Conservation (phyloP, 2,113 vertebrate genomes). For the Morone chrysops region DNA sequence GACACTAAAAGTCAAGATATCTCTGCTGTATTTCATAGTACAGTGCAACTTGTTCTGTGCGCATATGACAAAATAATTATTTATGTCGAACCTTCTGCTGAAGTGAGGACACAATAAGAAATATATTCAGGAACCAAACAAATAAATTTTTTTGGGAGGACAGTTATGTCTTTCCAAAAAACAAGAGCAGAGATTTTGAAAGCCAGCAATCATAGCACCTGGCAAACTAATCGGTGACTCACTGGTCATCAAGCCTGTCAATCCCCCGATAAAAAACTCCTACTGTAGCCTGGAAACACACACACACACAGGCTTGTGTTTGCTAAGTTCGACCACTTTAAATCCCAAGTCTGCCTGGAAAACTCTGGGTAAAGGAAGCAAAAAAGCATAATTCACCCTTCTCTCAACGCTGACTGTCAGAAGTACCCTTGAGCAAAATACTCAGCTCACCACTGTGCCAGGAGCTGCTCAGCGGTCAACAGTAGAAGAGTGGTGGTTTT, state of each 20-base stretch:
- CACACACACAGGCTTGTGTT: constrained; percentile 17
- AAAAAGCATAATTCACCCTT: constrained; percentile 47
- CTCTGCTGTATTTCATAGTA: background rate
- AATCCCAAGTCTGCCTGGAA: constrained; percentile 45
- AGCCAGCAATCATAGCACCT: constrained; percentile 26
- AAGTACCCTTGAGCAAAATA: constrained; percentile 52
- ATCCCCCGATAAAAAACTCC: constrained; percentile 17
- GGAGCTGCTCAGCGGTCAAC: constrained; percentile 24
- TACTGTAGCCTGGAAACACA: constrained; percentile 38
- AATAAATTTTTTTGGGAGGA: background rate
- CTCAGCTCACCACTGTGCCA: constrained; percentile 2
- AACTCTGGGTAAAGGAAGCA: constrained; percentile 19
- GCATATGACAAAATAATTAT: background rate
- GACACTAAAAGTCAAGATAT: background rate
- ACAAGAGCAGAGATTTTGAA: background rate
- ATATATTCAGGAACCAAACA: background rate
- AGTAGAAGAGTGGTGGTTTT: constrained; percentile 24
- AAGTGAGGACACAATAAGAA: background rate
- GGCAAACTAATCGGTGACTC: constrained; percentile 49
- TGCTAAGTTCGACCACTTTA: constrained; percentile 12
- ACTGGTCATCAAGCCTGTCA: constrained; percentile 29
- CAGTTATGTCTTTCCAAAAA: constrained; percentile 1
- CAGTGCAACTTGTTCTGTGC: background rate
- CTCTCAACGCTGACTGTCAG: constrained; percentile 55
- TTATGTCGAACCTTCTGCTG: too few species aligned